Evolutionary conservation across 2,113 vertebrate species (phyloP).

Genomic region (Parus major): DNA sequence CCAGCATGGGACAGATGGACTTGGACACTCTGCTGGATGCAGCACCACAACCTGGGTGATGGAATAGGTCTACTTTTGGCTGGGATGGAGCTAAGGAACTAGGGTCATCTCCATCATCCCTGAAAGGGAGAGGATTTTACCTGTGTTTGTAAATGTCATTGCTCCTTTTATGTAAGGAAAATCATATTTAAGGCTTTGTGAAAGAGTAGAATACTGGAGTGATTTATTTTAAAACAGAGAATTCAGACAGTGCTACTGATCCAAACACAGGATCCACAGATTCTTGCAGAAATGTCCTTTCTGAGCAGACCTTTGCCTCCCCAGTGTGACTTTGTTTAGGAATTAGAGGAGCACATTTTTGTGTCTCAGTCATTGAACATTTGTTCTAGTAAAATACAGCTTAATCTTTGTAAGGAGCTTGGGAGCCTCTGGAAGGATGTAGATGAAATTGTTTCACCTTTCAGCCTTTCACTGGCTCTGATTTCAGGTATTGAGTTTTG

Average conservation of each 20-base stretch:
- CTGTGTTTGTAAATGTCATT: neutral
- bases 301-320: neutral
- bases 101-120: neutral
- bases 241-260: neutral
- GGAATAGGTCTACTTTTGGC: neutral
- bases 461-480: neutral
- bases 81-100: neutral
- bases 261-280: neutral
- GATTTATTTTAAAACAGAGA: neutral
- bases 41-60: rapidly evolving
- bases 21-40: neutral
- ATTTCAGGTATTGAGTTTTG: neutral
- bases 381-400: neutral
- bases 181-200: neutral
- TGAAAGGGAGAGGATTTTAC: neutral
- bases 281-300: neutral
- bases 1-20: neutral
- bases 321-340: neutral
- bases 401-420: neutral
- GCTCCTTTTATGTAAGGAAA: neutral
- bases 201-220: neutral
- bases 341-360: neutral
- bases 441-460: neutral
- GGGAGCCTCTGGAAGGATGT: neutral
- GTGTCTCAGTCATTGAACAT: neutral